These are phyloP conservation scores for Metellina segmentata DNA, from an alignment of 2,888 invertebrate genomes.

Conservation along the genomic window DNA sequence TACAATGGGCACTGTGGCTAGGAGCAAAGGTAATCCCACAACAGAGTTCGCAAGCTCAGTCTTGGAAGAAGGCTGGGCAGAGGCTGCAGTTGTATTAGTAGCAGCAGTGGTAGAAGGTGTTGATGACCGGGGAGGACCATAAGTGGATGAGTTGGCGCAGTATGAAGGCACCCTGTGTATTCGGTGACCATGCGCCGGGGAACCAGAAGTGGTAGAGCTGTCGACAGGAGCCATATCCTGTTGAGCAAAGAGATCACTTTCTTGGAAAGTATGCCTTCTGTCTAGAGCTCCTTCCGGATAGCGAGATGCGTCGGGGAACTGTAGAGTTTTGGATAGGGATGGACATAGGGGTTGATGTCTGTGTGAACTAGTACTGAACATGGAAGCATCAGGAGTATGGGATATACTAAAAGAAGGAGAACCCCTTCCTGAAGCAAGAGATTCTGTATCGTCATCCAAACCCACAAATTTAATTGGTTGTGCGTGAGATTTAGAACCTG, in stretches of 20 bases:
- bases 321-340: conserved; percentile 54
- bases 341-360: conserved; percentile 63
- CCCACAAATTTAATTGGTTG: conserved; percentile 81
- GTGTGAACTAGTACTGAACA: conserved; percentile 28
- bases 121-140: conserved; percentile 52
- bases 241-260: conserved; percentile 54
- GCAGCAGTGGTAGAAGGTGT: conserved; percentile 42
- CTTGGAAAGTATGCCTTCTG: conserved; percentile 74
- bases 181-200: conserved; percentile 70
- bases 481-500: conserved; percentile 79
- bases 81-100: conserved; percentile 15
- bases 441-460: conserved; percentile 78
- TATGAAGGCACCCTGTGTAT: conserved; percentile 75
- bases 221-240: conserved; percentile 68
- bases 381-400: conserved; percentile 57
- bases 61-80: conserved; percentile 66
- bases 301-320: conserved; percentile 44
- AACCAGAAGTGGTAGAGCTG: conserved; percentile 67
- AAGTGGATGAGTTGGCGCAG: conserved; percentile 71
- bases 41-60: conserved; percentile 75
- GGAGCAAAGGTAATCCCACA: conserved; percentile 73
- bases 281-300: conserved; percentile 69
- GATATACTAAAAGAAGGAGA: conserved; percentile 68
- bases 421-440: conserved; percentile 68
- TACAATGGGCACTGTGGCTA: conserved; percentile 75